These are phyloP conservation scores for Caenorhabditis sulstoni DNA, from an alignment of 2,888 invertebrate species.

Conservation along the genomic window DNA sequence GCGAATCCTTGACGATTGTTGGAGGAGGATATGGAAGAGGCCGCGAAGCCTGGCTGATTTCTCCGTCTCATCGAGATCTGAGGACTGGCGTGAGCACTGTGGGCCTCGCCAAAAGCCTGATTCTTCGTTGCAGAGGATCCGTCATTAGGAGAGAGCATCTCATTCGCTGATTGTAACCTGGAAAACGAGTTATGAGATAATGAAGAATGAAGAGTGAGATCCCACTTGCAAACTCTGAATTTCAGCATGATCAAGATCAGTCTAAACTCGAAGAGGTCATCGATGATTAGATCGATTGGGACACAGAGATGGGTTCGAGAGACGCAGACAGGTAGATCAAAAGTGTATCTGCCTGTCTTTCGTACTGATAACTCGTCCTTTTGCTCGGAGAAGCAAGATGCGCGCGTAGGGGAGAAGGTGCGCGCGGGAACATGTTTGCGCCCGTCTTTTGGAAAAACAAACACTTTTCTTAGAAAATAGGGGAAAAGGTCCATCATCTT, in stretches of 20 bases:
- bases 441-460: constrained; percentile 41
- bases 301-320: not conserved
- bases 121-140: constrained; percentile 10
- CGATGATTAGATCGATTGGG: not conserved
- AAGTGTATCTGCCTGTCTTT: not conserved
- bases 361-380: constrained; percentile 27
- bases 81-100: constrained; percentile 60
- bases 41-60: too few species aligned
- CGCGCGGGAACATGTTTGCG: constrained; percentile 45
- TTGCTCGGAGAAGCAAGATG: constrained; percentile 3
- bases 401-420: not conserved
- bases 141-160: constrained; percentile 52
- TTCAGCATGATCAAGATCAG: constrained; percentile 37
- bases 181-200: too few species aligned
- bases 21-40: not conserved
- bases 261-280: constrained; percentile 30
- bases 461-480: constrained; percentile 8
- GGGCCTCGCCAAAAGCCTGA: constrained; percentile 40
- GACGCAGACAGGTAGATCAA: constrained; percentile 4
- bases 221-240: constrained; percentile 36
- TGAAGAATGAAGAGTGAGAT: too few species aligned
- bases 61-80: constrained; percentile 51
- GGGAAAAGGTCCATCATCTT: too few species aligned
- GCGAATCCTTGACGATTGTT: constrained; percentile 39
- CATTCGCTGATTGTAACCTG: constrained; percentile 66